Conservation (phyloP, 1,140 invertebrate species). For the Varroa destructor region DNA sequence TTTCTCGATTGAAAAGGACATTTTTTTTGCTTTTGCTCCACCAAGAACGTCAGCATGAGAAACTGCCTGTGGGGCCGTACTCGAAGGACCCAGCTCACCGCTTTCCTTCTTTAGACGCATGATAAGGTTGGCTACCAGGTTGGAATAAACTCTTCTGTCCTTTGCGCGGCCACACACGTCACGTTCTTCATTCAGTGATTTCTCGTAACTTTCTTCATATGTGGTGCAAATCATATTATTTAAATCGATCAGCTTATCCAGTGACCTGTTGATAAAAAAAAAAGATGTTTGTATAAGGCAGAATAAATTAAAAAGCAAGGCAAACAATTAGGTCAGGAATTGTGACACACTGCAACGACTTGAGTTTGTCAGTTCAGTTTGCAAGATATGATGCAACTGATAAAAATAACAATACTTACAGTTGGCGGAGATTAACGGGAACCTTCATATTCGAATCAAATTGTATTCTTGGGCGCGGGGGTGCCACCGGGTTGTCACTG, state of each 20-base stretch:
- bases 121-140: constrained; percentile 11
- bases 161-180: constrained; percentile 3
- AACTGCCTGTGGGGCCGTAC: constrained; percentile 36
- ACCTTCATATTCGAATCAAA: constrained; percentile 11
- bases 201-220: constrained; percentile 19
- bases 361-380: too few relatives aligned
- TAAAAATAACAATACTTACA: neutral
- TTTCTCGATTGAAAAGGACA: constrained; percentile 57
- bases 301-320: too few relatives aligned
- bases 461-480: neutral
- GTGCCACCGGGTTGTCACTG: constrained; percentile 7
- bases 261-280: neutral
- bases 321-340: too few relatives aligned
- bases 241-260: constrained; percentile 12
- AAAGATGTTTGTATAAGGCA: too few relatives aligned
- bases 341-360: too few relatives aligned
- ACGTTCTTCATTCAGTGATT: constrained; percentile 12
- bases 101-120: constrained; percentile 5
- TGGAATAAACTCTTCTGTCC: constrained; percentile 9
- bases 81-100: constrained; percentile 7
- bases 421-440: constrained; percentile 11
- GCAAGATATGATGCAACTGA: too few relatives aligned
- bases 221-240: constrained; percentile 20
- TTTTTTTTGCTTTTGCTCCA: constrained; percentile 48
- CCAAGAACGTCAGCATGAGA: constrained; percentile 54